Base-by-base conservation (phyloP, 2,888 invertebrate genomes). In the Alsophila aescularia region DNA sequence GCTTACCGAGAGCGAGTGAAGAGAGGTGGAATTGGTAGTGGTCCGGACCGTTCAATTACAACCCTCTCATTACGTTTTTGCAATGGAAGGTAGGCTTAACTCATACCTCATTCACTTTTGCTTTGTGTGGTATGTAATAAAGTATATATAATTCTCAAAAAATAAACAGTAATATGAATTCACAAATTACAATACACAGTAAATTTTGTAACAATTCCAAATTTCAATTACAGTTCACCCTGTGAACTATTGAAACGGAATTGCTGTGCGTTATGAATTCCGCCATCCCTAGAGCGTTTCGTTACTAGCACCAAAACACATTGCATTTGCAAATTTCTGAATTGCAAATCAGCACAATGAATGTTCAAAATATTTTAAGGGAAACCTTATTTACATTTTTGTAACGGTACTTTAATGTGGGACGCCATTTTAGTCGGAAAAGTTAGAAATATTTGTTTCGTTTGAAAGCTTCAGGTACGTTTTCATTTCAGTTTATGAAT, bases 301-400 rank as follows among this genome's bases (percentile, higher is more conserved):
- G 50, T 40, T 45, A 41, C 35, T 29, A 29, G 29, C 32, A 2
- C 12, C 45, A 24, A 49, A 56, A 56, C 40, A 50, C 41, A 32
- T 51, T 51, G 55, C 55, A 56, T 56, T 59, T 62, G 43, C 47
- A 55, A 58, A 53, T 21, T 61, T 66, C 63, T 60, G 62, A 54
- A 64, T 58, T 63, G 61, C 64, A 62, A 67, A 67, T 60, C 27
- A 53, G 48, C 41, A 56, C 53, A 58, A 61, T 62, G 54, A 57
- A 58, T 58, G 53, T 58, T 58, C 54, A 58, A 60, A 57, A 56
- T 53, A 64, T 60, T 54, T 60, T 43, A 42, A 51, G 48, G 58
- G 51, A 50, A 55, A 18, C 44, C 47, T 49, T 43, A 60, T 66
- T 60, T 58, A 56, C 58, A 63, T 61, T 61, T 59, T 60, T 60